Percentiles rank a stretch among this genome's conserved stretches.
Evolutionary conservation across 2,797 vertebrate species (phyloP).

Genomic region (Lagocephalus sceleratus): DNA sequence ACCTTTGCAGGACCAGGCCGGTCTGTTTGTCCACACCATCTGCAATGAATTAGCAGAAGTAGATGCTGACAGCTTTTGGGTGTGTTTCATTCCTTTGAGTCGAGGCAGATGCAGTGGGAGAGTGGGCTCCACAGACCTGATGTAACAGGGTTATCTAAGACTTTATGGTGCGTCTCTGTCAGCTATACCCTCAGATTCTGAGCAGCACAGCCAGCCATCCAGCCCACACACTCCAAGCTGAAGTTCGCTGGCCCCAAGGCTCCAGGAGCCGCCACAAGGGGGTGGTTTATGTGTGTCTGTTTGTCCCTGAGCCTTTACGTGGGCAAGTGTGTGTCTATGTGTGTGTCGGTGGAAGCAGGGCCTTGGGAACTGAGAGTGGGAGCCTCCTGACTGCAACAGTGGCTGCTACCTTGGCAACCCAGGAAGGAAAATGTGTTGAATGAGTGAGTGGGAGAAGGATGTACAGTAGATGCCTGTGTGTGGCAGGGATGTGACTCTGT

Average conservation of each 20-base stretch:
- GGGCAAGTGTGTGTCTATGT: conserved; percentile 55
- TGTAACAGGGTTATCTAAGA: conserved; percentile 68
- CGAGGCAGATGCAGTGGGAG: conserved; percentile 38
- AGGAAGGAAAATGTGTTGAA: conserved; percentile 74
- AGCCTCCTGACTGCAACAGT: conserved; percentile 78
- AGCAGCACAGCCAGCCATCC: conserved; percentile 48
- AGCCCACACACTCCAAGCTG: conserved; percentile 75
- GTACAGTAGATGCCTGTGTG: conserved; percentile 66
- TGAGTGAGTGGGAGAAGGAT: conserved; percentile 75
- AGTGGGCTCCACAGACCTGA: conserved; percentile 51
- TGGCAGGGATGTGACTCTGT: conserved; percentile 64
- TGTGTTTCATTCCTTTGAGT: conserved; percentile 14
- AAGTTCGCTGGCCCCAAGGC: conserved; percentile 69
- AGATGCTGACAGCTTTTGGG: conserved; percentile 12
- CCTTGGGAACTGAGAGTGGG: conserved; percentile 74
- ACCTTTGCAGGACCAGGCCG: conserved; percentile 29
- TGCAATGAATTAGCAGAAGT: conserved; percentile 2
- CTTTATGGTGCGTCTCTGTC: conserved; percentile 62
- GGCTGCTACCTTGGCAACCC: conserved; percentile 79
- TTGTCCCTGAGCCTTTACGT: conserved; percentile 59
- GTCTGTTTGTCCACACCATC: conserved; percentile 15
- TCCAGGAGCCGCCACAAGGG: conserved; percentile 67
- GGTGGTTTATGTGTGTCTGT: conserved; percentile 55
- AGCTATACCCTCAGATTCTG: conserved; percentile 46
- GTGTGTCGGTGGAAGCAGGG: conserved; percentile 46